These are phyloP conservation scores for Teleopsis dalmanni DNA, from an alignment of 1,140 invertebrate genomes.

Conservation along the genomic window DNA sequence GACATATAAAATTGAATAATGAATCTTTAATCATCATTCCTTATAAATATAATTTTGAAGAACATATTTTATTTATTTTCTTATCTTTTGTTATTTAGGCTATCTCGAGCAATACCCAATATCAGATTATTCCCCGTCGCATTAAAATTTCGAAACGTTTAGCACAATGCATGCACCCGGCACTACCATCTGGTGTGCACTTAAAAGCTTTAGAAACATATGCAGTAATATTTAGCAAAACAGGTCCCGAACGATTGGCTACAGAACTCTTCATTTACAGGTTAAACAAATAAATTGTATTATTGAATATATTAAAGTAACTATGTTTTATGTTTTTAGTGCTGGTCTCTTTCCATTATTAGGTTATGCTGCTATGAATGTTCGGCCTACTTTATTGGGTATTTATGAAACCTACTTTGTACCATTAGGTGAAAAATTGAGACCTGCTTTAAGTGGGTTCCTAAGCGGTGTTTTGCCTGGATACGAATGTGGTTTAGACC, in stretches of 20 bases:
- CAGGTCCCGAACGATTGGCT: conserved; percentile 74
- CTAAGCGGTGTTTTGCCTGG: conserved; percentile 77
- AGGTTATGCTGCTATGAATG: conserved; percentile 85
- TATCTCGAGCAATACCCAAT: conserved; percentile 67
- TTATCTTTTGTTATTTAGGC: conserved; percentile 57
- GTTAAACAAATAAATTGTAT: no score
- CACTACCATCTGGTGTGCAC: conserved; percentile 85
- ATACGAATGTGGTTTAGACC: conserved; percentile 85
- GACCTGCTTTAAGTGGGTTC: conserved; percentile 82
- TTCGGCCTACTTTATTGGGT: conserved; percentile 72
- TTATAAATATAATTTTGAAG: no score
- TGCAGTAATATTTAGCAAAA: conserved; percentile 86
- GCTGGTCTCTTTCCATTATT: conserved; percentile 83
- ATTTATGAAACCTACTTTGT: conserved; percentile 92
- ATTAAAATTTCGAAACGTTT: conserved; percentile 88
- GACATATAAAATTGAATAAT: no score
- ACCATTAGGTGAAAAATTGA: conserved; percentile 68
- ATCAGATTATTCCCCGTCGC: conserved; percentile 79
- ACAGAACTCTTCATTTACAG: conserved; percentile 84
- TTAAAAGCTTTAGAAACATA: conserved; percentile 90
- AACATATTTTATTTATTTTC: not conserved
- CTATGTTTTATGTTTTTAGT: conserved; percentile 13
- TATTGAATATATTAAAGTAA: not conserved
- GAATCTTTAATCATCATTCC: no score
- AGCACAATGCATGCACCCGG: conserved; percentile 93